A percentile compares a stretch with the other conserved stretches of the same genome.
Conservation (phyloP, 2,888 invertebrate genomes). For the Thereva nobilitata region DNA sequence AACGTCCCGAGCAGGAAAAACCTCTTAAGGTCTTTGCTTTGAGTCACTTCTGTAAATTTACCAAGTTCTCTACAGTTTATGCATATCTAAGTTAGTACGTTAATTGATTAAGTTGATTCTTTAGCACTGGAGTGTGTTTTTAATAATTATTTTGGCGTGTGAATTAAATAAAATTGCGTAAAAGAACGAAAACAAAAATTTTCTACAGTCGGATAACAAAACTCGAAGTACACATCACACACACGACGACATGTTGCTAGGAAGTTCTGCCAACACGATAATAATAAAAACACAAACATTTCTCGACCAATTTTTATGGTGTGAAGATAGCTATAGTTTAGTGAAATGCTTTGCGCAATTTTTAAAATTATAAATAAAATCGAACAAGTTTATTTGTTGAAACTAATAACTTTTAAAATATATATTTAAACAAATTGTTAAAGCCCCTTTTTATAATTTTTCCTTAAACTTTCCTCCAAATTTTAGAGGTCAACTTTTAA, state of each 20-base stretch:
- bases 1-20: no score
- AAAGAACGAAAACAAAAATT: conserved; percentile 34
- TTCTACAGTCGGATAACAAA: conserved; percentile 34
- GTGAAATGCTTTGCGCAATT: no score
- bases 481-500: no score
- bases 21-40: no score
- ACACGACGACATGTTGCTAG: conserved; percentile 37
- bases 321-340: no score
- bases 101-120: not conserved
- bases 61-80: not conserved
- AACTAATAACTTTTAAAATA: no score
- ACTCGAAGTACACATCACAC: conserved; percentile 36
- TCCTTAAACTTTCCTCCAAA: no score
- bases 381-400: no score
- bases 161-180: conserved; percentile 21
- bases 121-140: not conserved
- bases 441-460: no score
- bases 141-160: not conserved
- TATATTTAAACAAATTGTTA: no score
- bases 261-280: conserved; percentile 9
- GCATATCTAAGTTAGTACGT: not conserved
- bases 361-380: no score
- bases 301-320: not conserved
- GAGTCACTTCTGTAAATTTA: no score
- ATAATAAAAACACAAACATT: not conserved